phyloP scores from a whole-genome alignment of 2,888 invertebrate species.

The Epinotia brunnichana region DNA sequence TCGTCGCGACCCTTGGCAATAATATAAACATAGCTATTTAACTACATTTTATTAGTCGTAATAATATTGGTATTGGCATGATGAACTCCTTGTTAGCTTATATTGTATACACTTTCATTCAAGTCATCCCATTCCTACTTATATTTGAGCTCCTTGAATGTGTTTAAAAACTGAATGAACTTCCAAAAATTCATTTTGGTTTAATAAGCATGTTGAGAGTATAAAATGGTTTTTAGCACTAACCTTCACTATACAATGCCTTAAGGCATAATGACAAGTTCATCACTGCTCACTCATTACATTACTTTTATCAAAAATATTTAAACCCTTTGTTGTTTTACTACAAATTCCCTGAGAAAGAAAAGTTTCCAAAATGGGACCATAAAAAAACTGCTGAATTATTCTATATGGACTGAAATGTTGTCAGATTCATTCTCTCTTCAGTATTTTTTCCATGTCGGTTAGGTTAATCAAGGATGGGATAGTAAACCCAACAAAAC shows the following conservation, averaged over 20 bases:
- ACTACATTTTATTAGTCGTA: constrained; percentile 11
- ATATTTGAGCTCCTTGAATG: background rate
- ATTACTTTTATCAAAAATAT: background rate
- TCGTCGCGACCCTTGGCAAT: constrained; percentile 32
- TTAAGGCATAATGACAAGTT: background rate
- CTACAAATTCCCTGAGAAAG: background rate
- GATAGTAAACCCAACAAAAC: too few species aligned
- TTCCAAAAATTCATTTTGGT: background rate
- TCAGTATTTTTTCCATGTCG: too few species aligned
- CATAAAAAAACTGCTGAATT: background rate
- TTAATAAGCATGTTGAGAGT: background rate
- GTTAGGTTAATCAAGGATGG: too few species aligned
- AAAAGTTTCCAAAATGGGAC: too few species aligned
- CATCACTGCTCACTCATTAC: background rate
- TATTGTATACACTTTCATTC: background rate
- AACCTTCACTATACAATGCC: background rate
- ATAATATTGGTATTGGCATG: constrained; percentile 13
- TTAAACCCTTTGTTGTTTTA: background rate
- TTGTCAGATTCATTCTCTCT: too few species aligned
- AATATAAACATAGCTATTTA: constrained; percentile 43
- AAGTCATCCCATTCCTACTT: background rate
- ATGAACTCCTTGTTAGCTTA: background rate
- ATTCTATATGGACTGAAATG: too few species aligned
- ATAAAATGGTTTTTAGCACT: background rate
- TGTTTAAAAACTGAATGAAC: background rate